Percentiles rank a stretch among this genome's conserved stretches.
Conservation (phyloP, 1,140 invertebrate genomes). For the Solenopsis invicta region DNA sequence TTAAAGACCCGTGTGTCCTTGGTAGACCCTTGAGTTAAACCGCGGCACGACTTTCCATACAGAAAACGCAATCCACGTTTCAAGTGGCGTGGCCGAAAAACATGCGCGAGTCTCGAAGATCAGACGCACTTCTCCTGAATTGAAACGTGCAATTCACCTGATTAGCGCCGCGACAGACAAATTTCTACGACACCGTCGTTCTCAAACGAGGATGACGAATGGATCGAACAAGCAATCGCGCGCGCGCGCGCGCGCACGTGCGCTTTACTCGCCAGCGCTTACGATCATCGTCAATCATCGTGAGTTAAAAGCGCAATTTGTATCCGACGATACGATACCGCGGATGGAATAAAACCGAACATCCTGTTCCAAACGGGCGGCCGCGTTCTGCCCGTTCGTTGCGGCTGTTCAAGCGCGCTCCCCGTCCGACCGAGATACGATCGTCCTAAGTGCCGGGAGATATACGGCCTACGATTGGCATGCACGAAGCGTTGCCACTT, state of each 20-base stretch:
- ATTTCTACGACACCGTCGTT: background rate
- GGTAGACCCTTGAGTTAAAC: constrained; percentile 29
- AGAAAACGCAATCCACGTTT: constrained; percentile 24
- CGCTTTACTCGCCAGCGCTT: background rate
- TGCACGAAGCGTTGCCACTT: constrained; percentile 79
- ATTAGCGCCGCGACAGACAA: background rate
- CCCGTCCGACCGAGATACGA: constrained; percentile 76
- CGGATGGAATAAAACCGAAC: constrained; percentile 71
- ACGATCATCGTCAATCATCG: constrained; percentile 73
- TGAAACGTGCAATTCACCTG: background rate
- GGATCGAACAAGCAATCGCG: constrained; percentile 25
- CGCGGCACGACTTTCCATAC: constrained; percentile 26
- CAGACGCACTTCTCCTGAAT: background rate
- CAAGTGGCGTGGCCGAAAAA: constrained; percentile 4
- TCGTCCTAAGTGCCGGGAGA: constrained; percentile 76
- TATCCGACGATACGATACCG: constrained; percentile 75
- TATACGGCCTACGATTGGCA: constrained; percentile 80
- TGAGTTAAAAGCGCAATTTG: constrained; percentile 78
- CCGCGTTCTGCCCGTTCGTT: constrained; percentile 48
- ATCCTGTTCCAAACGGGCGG: constrained; percentile 70
- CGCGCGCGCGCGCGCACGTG: background rate
- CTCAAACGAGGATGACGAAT: constrained; percentile 31
- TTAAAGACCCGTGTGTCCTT: constrained; percentile 52
- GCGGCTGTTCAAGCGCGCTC: constrained; percentile 67
- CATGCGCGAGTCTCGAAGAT: background rate